These are phyloP conservation scores for Scalopus aquaticus DNA, from an alignment of 2,113 vertebrate genomes.

Conservation along the genomic window DNA sequence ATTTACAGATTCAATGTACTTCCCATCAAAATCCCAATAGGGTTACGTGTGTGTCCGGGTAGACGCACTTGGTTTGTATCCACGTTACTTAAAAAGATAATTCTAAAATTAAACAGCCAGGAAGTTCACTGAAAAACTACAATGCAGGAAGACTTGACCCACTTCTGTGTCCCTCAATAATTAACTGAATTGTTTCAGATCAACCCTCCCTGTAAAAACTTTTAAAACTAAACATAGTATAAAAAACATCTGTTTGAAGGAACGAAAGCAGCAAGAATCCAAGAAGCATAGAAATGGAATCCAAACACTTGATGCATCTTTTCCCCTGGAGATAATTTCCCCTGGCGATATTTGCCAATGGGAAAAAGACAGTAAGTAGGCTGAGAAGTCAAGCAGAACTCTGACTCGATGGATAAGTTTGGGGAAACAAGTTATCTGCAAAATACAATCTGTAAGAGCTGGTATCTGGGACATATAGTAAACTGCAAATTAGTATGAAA, in stretches of 20 bases:
- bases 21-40: conserved; percentile 19
- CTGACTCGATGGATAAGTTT: not conserved
- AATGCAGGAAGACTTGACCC: not conserved
- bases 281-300: not conserved
- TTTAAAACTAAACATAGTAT: not conserved
- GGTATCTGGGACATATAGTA: not conserved
- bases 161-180: not conserved
- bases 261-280: not conserved
- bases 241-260: not conserved
- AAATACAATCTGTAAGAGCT: not conserved
- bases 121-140: not conserved
- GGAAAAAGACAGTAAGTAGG: not conserved
- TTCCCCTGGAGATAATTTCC: not conserved
- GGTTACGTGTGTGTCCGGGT: not conserved
- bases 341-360: not conserved
- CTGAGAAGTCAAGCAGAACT: conserved; percentile 21
- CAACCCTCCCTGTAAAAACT: conserved; percentile 1
- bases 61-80: too few relatives aligned
- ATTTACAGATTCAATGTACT: conserved; percentile 38
- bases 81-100: not conserved
- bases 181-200: not conserved
- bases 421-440: conserved; percentile 1
- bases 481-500: conserved; percentile 23
- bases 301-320: not conserved
- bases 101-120: not conserved